Base-by-base conservation (phyloP, 2,113 vertebrate species). In the Actinemys pallida region DNA sequence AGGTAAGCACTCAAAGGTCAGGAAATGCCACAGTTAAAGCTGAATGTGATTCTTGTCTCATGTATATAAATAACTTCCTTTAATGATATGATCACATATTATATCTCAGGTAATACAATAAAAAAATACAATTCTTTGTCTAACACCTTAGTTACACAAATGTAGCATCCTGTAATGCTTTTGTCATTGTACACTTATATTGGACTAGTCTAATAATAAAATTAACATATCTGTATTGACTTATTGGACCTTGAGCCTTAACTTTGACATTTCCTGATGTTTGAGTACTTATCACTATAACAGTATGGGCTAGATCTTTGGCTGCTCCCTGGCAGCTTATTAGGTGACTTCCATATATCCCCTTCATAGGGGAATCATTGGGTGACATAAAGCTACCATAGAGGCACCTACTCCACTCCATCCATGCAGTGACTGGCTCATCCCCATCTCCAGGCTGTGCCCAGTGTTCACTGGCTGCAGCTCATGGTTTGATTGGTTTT, bases 361-460 rank as follows among this genome's bases (percentile, higher is more conserved):
- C 6, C 14, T 65, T 65, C 6, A 8, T 17, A 35, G 4, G 52
- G 14, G 19, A 56, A 42, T 17, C 35, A 89, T 6, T 42, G 47
- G 19, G 8, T 10, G 42, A 54, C 82, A 85, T 92, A 83, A 27
- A n/a, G 14, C 2, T 35, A 39, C 24, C 29, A 19, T 0, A 62
- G 17, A 83, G 8, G 7, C 89, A 53, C 52, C 89, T 65, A 49
- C 24, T 89, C 52, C 20, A 35, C 22, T 45, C 81, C 35, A 1
- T 31, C n/a, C 11, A 20, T 69, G 27, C 57, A 56, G 42, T 10
- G 20, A 6, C n/a, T 65, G 39, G n/a, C 42, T 76, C 11, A 14
- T 3, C 6, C 1, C 10, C 12, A 25, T 14, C 49, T 11, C 1
- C 0, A 69, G 31, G 31, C 53, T 80, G 5, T 35, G 29, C 25